Evolutionary conservation across 2,888 invertebrate species (phyloP).

Genomic region (Cenopis cana): DNA sequence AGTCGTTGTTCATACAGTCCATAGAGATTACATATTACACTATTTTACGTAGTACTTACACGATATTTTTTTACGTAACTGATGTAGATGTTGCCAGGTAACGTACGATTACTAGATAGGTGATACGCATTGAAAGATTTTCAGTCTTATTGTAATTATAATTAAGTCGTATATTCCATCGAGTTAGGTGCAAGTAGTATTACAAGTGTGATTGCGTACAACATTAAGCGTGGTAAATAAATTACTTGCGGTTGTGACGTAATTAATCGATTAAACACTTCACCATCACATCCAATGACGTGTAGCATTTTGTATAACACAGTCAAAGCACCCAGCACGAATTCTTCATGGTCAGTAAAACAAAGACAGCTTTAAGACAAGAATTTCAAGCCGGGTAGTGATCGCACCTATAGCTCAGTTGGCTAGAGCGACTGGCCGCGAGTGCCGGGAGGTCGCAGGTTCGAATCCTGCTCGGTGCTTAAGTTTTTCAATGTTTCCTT

Average conservation of each 20-base stretch:
- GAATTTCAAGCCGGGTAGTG: no score
- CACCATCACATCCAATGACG: slow-evolving; percentile 2
- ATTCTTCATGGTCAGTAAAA: not conserved
- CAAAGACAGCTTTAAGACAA: not conserved
- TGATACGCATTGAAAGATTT: not conserved
- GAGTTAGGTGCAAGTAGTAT: not conserved
- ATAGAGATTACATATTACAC: no score
- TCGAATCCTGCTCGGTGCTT: no score
- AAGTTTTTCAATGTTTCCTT: no score
- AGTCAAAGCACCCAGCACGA: not conserved
- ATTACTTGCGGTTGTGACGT: not conserved
- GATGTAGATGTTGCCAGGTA: not conserved
- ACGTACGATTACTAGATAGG: not conserved
- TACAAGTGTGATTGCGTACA: not conserved
- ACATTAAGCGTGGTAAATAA: slow-evolving; percentile 1
- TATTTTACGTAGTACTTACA: not conserved
- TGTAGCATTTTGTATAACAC: not conserved
- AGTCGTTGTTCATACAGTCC: no score
- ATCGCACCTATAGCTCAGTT: no score
- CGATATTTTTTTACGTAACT: not conserved
- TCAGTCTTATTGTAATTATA: not conserved
- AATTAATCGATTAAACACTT: slow-evolving; percentile 5
- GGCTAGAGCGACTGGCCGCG: no score
- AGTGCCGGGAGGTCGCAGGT: no score
- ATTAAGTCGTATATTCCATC: not conserved